Evolutionary conservation across 2,797 vertebrate genomes (phyloP).

Genomic region (Gymnocypris eckloni): DNA sequence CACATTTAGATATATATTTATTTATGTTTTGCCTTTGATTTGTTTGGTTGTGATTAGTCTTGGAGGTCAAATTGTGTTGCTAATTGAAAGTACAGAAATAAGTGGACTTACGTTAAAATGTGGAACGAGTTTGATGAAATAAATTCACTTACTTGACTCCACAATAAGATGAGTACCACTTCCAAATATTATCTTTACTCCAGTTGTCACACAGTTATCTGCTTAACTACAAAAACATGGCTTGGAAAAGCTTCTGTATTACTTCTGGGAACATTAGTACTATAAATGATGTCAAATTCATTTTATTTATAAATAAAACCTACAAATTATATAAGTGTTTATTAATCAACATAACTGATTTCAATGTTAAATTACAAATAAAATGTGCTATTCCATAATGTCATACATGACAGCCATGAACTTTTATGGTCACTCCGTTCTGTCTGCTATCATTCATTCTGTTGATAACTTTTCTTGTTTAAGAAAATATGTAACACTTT

Average conservation of each 20-base stretch:
- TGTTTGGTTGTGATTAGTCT: neutral
- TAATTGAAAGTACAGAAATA: neutral
- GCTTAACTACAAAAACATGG: constrained; percentile 15
- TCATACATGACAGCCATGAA: neutral
- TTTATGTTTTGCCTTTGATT: neutral
- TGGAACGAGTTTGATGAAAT: neutral
- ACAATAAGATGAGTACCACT: constrained; percentile 38
- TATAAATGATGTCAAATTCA: neutral
- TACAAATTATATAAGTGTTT: neutral
- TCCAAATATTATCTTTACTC: constrained; percentile 56
- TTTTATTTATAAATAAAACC: neutral
- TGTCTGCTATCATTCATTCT: neutral
- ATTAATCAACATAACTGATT: neutral
- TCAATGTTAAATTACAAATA: neutral
- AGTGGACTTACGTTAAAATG: neutral
- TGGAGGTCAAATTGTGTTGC: neutral
- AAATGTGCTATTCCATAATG: neutral
- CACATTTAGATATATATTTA: no score
- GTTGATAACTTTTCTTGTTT: neutral
- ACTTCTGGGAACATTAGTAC: neutral
- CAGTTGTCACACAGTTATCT: constrained; percentile 40
- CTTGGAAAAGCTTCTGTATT: neutral
- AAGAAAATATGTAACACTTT: neutral
- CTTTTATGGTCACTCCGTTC: neutral
- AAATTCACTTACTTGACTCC: constrained; percentile 36